These are phyloP conservation scores for Cheirogaleus medius DNA, from an alignment of 2,113 vertebrate genomes.

Conservation along the genomic window DNA sequence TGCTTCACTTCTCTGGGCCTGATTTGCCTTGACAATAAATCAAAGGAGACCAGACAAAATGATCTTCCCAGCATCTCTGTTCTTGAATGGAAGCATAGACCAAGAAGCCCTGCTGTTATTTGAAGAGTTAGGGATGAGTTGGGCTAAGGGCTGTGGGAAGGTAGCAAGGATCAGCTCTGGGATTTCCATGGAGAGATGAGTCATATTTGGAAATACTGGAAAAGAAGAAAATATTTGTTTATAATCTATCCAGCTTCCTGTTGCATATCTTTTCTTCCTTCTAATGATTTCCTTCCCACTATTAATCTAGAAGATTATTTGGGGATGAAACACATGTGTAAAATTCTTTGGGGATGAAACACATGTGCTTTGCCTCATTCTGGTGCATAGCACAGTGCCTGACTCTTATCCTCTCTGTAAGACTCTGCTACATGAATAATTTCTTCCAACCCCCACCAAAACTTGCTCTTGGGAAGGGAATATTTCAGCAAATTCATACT, in stretches of 20 bases:
- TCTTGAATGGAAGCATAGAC: background rate
- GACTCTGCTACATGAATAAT: background rate
- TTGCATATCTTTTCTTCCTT: background rate
- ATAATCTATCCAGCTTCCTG: background rate
- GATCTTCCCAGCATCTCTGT: background rate
- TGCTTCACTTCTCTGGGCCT: background rate
- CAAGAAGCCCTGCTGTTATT: background rate
- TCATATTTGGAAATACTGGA: slow-evolving; percentile 10
- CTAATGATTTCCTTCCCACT: background rate
- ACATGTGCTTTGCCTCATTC: background rate
- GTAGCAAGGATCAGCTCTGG: background rate
- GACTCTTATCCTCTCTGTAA: background rate
- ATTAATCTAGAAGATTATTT: background rate
- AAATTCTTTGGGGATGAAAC: background rate
- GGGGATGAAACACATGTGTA: background rate
- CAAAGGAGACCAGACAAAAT: background rate
- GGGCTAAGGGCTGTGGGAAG: background rate
- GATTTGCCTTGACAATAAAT: background rate
- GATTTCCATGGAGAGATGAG: background rate
- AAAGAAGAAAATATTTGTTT: slow-evolving; percentile 28
- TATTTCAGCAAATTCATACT: background rate
- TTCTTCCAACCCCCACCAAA: background rate
- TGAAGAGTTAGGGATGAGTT: background rate
- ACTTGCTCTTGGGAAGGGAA: background rate
- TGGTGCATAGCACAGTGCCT: background rate